Base-by-base conservation (phyloP, 2,888 invertebrate species). In the Microdon myrmicae region DNA sequence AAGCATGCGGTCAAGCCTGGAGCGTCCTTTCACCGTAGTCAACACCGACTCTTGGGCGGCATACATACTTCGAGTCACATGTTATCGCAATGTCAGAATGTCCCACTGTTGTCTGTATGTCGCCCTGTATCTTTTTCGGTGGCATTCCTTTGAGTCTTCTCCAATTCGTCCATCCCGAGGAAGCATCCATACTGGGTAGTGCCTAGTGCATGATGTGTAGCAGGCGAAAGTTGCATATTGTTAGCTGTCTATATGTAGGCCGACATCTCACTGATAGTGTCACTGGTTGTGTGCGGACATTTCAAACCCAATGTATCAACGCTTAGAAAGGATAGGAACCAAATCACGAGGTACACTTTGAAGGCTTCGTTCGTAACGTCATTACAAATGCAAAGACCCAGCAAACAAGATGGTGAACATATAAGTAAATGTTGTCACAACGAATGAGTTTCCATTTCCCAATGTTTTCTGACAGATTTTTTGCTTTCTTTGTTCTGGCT, bases 391-490 rank as follows among this genome's bases (percentile, higher is more conserved):
- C 49, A 49, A 45, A 34, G 49, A 49, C 17, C 29, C 39, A 38
- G 31, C 48, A 37, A 60, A 47, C 47, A 14, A 25, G 37, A 43
- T 22, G 22, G 39, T 20, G 16, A 32, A 31, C 35, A 26, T 43
- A 13, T 31, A 31, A 54, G 48, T 23, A 56, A 55, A 51, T 56
- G 56, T 61, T 56, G 61, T 47, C 51, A 37, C 49, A 37, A 19
- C 45, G 56, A 58, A 64, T 56, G 47, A 51, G 37, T 58, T 53
- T 53, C 47, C 43, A 58, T 53, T 64, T 56, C 34, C 22, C 28
- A 19, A 35, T 47, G 44, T 34, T 34, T 53, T 31, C 37, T 54
- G 31, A 49, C 58, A 38, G 35, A 28, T 34, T 29, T 45, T 44
- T 28, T 26, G 3, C 2, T 19, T 26, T 16, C n/a, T 34, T 20